Conservation (phyloP, 2,888 invertebrate species). For the Automeris io region DNA sequence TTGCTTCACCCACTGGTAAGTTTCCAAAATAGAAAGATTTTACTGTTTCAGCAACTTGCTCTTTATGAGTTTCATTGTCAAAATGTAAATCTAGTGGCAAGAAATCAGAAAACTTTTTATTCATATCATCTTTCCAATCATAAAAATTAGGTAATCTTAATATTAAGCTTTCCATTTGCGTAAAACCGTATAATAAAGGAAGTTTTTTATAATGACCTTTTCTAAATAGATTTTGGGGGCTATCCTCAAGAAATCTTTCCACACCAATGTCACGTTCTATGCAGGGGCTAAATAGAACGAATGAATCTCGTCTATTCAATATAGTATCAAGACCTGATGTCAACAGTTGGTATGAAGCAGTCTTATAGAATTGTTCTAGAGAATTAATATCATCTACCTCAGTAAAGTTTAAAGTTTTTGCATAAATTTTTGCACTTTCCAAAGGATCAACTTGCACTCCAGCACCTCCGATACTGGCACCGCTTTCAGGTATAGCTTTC, state of each 20-base stretch:
- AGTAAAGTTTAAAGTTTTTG: slow-evolving; percentile 23
- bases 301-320: not conserved
- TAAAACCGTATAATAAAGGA: slow-evolving; percentile 30
- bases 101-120: slow-evolving; percentile 33
- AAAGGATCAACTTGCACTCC: slow-evolving; percentile 34
- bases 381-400: slow-evolving; percentile 25
- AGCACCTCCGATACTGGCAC: slow-evolving; percentile 21
- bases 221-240: slow-evolving; percentile 22
- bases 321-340: slow-evolving; percentile 3
- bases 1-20: slow-evolving; percentile 18
- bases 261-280: slow-evolving; percentile 21
- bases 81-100: slow-evolving; percentile 37
- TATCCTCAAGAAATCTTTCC: slow-evolving; percentile 23
- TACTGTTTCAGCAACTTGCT: slow-evolving; percentile 21
- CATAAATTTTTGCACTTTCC: slow-evolving; percentile 28
- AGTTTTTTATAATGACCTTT: slow-evolving; percentile 15
- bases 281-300: slow-evolving; percentile 20
- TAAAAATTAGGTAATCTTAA: slow-evolving; percentile 18
- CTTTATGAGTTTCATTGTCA: slow-evolving; percentile 23
- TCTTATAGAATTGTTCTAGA: slow-evolving; percentile 36
- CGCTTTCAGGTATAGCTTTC: slow-evolving; percentile 39
- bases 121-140: slow-evolving; percentile 26
- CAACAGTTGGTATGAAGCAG: slow-evolving; percentile 15
- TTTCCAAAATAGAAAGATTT: slow-evolving; percentile 41
- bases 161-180: slow-evolving; percentile 34